Percentiles rank a stretch among this genome's conserved stretches.
Conservation (phyloP, 30 jellyfish, hydroid and myxozoan genomes). For the Aurelia sp. region DNA sequence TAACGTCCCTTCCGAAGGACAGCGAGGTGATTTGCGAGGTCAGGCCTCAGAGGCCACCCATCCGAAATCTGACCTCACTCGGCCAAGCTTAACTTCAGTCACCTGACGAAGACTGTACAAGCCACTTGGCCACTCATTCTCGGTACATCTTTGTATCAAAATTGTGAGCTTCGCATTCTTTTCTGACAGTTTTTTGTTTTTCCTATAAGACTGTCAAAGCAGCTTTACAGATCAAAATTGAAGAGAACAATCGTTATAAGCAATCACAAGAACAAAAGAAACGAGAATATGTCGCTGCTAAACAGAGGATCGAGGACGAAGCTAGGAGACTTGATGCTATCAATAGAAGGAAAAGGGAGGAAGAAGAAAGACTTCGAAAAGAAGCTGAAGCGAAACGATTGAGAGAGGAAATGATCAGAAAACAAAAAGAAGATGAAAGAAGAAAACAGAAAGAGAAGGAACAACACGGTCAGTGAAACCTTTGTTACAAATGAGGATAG, state of each 20-base stretch:
- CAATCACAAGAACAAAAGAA: conserved; percentile 65
- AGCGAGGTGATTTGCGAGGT: too few species aligned
- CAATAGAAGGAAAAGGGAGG: conserved; percentile 59
- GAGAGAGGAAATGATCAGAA: conserved; percentile 70
- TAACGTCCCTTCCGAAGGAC: too few species aligned
- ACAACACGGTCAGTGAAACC: conserved; percentile 58
- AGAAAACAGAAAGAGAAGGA: conserved; percentile 83
- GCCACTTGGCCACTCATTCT: too few species aligned
- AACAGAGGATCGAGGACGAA: conserved; percentile 74
- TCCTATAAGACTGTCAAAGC: conserved; percentile 38
- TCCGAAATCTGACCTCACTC: too few species aligned
- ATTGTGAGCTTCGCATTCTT: too few species aligned
- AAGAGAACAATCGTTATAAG: conserved; percentile 51
- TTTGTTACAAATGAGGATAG: too few species aligned
- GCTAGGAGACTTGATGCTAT: conserved; percentile 53
- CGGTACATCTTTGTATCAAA: too few species aligned
- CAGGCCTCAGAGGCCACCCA: too few species aligned
- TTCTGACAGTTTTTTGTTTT: neutral
- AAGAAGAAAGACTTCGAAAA: conserved; percentile 61
- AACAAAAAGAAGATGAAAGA: conserved; percentile 73
- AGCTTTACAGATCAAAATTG: conserved; percentile 56
- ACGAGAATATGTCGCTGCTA: conserved; percentile 55
- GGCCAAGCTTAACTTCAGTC: too few species aligned
- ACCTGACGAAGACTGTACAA: too few species aligned
- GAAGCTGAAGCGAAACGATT: conserved; percentile 71